Evolutionary conservation across 2,113 vertebrate genomes (phyloP), one percentile per base, ranked within the genome.

Genomic region (Collichthys lucidus): DNA sequence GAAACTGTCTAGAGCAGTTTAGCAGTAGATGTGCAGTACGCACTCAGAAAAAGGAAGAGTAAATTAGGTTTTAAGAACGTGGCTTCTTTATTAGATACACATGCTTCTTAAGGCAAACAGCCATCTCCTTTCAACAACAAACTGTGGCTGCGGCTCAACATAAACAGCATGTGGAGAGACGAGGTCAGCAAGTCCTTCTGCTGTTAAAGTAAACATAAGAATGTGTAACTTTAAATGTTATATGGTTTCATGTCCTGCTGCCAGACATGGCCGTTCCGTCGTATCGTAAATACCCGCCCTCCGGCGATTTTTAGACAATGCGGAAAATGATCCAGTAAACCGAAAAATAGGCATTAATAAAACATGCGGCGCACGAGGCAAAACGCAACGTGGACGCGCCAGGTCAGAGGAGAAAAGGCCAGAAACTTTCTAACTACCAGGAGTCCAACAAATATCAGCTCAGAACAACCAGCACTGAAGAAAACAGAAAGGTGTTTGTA

Each of bases 71-170:
- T 73, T 20, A 5, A 29, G 12, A 35, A 67, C 53, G 68, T 22
- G 57, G 52, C 57, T 66, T 6, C 66, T 64, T 78, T 75, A 82
- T 84, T 56, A 77, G 22, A 77, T 5, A 44, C 82, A 85, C 61
- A 83, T 84, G 81, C 42, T 68, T 52, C 66, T 77, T 50, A 47
- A 46, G 55, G 72, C 79, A 70, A 52, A 84, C 56, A 44, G 49
- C 47, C 66, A 53, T 52, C 35, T 81, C 50, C 57, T 60, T 26
- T 74, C 67, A 77, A 57, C 69, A 67, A 35, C 50, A 79, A 74
- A 55, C 64, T 56, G 49, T 57, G 12, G 62, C 31, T 74, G 22
- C 47, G 59, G 3, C 72, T 83, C 69, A 53, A 70, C 53, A 64
- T 44, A 56, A 83, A 78, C 77, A 67, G 60, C 64, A 63, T 84